phyloP scores from a whole-genome alignment of 2,797 vertebrate genomes.

The Erpetoichthys calabaricus region DNA sequence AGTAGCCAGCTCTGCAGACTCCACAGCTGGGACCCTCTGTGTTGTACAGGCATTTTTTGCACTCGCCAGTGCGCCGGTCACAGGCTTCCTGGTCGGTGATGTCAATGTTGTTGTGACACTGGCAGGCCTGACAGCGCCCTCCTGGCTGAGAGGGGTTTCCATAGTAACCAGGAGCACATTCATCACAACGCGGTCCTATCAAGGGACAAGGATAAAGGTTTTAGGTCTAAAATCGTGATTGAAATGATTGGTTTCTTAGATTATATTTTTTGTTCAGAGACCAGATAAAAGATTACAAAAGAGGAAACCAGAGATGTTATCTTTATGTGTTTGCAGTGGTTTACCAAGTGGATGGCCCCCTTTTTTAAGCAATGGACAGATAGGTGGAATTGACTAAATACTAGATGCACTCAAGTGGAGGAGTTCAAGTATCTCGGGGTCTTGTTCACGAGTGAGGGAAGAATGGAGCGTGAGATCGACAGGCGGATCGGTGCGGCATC shows the following conservation, averaged over 20 bases:
- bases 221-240: neutral
- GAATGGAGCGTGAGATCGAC: no score
- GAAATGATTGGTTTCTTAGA: neutral
- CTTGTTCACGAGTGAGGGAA: no score
- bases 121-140: conserved; percentile 70
- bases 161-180: conserved; percentile 80
- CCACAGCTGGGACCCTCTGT: conserved; percentile 71
- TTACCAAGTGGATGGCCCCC: no score
- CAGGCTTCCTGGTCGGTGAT: conserved; percentile 61
- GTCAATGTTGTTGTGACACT: conserved; percentile 86
- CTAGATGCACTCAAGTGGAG: no score
- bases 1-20: conserved; percentile 67
- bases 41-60: conserved; percentile 79
- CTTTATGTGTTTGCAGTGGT: no score
- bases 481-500: no score
- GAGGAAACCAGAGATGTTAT: no score
- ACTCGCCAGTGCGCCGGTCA: conserved; percentile 63
- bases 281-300: neutral
- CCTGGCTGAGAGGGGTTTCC: conserved; percentile 70
- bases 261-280: neutral
- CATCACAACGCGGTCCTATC: conserved; percentile 72
- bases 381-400: no score
- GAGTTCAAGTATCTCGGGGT: no score
- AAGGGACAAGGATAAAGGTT: conserved; percentile 1
- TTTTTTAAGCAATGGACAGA: no score